Evolutionary conservation across 2,888 invertebrate species (phyloP), one percentile per base, ranked within the genome.

Genomic region (Leuctra nigra): DNA sequence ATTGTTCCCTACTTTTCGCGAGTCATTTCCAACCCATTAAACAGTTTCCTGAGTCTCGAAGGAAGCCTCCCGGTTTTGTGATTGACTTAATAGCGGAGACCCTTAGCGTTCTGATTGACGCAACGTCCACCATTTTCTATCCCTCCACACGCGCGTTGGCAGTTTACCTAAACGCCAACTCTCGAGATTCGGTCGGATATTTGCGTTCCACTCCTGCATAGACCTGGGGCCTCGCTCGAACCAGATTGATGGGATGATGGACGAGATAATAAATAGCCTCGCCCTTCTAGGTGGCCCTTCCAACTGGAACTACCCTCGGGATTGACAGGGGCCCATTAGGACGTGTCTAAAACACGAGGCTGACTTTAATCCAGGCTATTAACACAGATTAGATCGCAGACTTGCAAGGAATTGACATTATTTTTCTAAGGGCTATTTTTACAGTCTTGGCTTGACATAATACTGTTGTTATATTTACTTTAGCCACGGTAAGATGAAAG

Each of bases 21-120:
- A 47, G 50, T 50, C 50, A 50, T 33, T 50, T 35, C 20, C 50
- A 50, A 50, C 35, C 35, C 50, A 50, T 50, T 50, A 50, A 33
- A 18, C 33, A 16, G 3, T 18, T 35, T 50, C 35, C 50, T 14
- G 13, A 22, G 41, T 11, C 2, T 22, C 20, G 44, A 35, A 24
- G 11, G 44, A 18, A n/a, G 46, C 46, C 11, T 6, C 24, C 3
- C 48, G 7, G 44, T 20, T n/a, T 7, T n/a, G 22, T 22, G 47
- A 47, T 6, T 24, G 25, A 23, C 47, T 23, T 47, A 7, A 47
- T 38, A 50, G 7, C 33, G 23, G 18, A n/a, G n/a, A 9, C 29
- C 35, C 18, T 16, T 29, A 33, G 9, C 11, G 7, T 13, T 20
- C 4, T 33, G 35, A 35, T 50, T 29, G 33, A 35, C 50, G 29